Evolutionary conservation across 2,888 invertebrate species (phyloP).

Genomic region (Hirtodrosophila trivittata): DNA sequence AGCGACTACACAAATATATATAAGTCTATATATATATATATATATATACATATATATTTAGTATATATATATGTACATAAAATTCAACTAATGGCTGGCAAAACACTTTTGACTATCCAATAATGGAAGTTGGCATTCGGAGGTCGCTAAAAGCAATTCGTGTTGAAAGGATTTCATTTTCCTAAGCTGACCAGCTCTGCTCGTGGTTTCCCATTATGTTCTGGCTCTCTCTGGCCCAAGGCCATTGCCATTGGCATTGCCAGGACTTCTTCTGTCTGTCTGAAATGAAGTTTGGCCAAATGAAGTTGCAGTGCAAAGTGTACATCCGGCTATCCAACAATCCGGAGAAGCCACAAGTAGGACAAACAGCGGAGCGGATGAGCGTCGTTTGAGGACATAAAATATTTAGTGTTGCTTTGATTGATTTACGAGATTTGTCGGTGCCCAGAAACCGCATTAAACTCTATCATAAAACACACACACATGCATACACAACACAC

Average conservation of each 20-base stretch:
- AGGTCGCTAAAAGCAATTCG: slow-evolving; percentile 57
- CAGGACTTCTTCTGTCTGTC: slow-evolving; percentile 19
- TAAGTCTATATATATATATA: slow-evolving; percentile 1
- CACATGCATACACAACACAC: slow-evolving; percentile 1
- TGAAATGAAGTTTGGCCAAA: slow-evolving; percentile 28
- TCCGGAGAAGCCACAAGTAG: slow-evolving; percentile 1
- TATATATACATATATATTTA: not conserved
- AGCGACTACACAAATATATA: not conserved
- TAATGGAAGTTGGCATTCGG: slow-evolving; percentile 43
- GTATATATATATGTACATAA: slow-evolving; percentile 18
- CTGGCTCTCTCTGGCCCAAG: no score
- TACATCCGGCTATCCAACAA: no score
- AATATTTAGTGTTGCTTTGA: slow-evolving; percentile 58
- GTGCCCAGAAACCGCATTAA: slow-evolving; percentile 39
- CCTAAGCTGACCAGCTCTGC: slow-evolving; percentile 55
- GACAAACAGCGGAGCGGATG: no score
- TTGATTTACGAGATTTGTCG: slow-evolving; percentile 60
- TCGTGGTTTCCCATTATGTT: slow-evolving; percentile 25
- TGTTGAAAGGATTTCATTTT: slow-evolving; percentile 71
- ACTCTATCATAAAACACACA: slow-evolving; percentile 9
- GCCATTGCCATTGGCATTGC: no score
- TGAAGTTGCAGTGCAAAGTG: slow-evolving; percentile 34
- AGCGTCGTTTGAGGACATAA: slow-evolving; percentile 48
- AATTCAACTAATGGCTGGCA: slow-evolving; percentile 60
- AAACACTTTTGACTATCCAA: slow-evolving; percentile 32